Percentiles rank a stretch among this genome's conserved stretches.
Conservation (phyloP, 2,113 vertebrate species). For the Vanacampus margaritifer region DNA sequence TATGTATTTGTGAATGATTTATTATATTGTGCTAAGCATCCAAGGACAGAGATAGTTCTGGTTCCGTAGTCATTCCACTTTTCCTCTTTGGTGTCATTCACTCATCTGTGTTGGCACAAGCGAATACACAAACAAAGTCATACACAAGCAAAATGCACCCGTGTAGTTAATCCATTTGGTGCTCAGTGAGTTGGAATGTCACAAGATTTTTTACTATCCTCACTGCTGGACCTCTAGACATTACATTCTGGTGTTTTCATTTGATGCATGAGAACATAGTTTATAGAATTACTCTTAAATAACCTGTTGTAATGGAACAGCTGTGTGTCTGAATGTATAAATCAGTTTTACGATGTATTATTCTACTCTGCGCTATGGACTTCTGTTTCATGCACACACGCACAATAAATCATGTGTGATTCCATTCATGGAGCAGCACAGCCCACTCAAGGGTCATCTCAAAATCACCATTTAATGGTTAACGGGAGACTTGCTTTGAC, state of each 20-base stretch:
- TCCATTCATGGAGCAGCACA: background rate
- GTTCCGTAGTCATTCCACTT: too few species aligned
- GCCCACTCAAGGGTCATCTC: conserved; percentile 49
- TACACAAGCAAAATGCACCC: too few species aligned
- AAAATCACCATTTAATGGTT: conserved; percentile 55
- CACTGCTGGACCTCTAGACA: background rate
- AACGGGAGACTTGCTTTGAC: conserved; percentile 47
- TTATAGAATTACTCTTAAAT: conserved; percentile 19
- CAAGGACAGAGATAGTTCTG: too few species aligned
- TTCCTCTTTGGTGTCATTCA: too few species aligned
- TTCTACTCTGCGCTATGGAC: conserved; percentile 7
- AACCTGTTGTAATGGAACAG: conserved; percentile 1
- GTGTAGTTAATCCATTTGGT: too few species aligned
- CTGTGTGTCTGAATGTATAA: conserved; percentile 19
- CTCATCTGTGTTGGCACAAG: too few species aligned
- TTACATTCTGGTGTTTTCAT: background rate
- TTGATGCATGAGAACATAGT: background rate
- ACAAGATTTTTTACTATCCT: background rate
- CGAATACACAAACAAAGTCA: too few species aligned
- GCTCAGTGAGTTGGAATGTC: too few species aligned
- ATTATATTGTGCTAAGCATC: too few species aligned
- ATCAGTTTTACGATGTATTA: conserved; percentile 30
- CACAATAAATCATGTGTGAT: conserved; percentile 42
- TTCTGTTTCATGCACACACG: background rate
- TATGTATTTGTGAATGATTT: too few species aligned